A percentile compares a stretch with the other conserved stretches of the same genome.
Evolutionary conservation across 2,888 invertebrate genomes (phyloP).

Genomic region (Clitarchus hookeri): DNA sequence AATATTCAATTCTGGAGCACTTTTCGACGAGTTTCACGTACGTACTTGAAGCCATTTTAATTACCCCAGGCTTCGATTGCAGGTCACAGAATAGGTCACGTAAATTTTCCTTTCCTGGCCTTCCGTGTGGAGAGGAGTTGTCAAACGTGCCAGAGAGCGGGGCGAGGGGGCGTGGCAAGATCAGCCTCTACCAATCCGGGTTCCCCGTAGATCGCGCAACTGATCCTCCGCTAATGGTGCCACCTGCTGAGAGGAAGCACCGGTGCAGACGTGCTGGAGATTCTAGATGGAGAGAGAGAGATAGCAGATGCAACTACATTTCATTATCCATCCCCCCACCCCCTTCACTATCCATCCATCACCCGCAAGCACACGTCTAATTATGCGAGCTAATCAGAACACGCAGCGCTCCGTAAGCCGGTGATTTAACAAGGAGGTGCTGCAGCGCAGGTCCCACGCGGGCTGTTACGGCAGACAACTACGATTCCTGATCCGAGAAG

Average conservation of each 20-base stretch:
- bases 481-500: no score
- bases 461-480: no score
- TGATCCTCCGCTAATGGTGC: not conserved
- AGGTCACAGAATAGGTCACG: no score
- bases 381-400: conserved; percentile 1
- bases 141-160: not conserved
- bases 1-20: no score
- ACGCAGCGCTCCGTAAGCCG: no score
- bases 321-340: not conserved
- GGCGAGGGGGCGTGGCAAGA: not conserved
- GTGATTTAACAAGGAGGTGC: not conserved
- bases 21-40: no score
- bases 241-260: not conserved
- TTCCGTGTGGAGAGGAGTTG: no score
- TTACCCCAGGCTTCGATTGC: no score
- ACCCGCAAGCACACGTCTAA: conserved; percentile 2
- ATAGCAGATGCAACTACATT: not conserved
- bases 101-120: no score
- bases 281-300: not conserved
- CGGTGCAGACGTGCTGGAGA: not conserved
- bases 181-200: not conserved
- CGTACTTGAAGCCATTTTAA: no score
- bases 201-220: not conserved
- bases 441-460: not conserved
- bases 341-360: not conserved